These are phyloP conservation scores for Ptychochromis oligacanthus DNA, from an alignment of 2,113 vertebrate genomes.

Conservation along the genomic window DNA sequence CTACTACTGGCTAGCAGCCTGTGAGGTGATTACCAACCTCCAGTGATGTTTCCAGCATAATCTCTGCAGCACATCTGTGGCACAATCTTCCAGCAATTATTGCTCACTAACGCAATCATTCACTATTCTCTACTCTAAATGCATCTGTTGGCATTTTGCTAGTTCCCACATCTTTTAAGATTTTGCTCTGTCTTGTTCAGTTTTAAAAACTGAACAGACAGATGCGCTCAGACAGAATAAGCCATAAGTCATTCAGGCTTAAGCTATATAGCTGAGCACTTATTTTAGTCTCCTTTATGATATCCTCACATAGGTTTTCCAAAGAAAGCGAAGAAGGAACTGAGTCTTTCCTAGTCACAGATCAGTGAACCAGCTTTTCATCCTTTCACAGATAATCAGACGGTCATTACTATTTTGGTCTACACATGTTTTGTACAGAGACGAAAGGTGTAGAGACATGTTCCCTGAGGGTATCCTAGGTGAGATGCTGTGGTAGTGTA, in stretches of 20 bases:
- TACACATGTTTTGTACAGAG: background rate
- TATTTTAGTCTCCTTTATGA: slow-evolving; percentile 3
- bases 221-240: background rate
- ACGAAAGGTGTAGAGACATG: background rate
- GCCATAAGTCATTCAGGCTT: background rate
- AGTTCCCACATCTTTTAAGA: background rate
- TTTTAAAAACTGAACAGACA: background rate
- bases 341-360: slow-evolving; percentile 29
- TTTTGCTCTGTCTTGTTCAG: background rate
- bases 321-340: slow-evolving; percentile 11
- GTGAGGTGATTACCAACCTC: slow-evolving; percentile 7
- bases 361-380: slow-evolving; percentile 36
- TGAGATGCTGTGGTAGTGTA: slow-evolving; percentile 19
- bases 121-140: background rate
- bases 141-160: background rate
- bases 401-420: slow-evolving; percentile 40
- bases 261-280: background rate
- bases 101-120: background rate
- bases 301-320: background rate
- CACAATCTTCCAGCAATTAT: background rate
- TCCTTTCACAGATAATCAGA: slow-evolving; percentile 47
- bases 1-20: slow-evolving; percentile 1
- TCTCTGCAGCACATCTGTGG: background rate
- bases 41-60: background rate
- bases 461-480: background rate